A percentile compares a stretch with the other conserved stretches of the same genome.
Conservation (phyloP, 1,140 invertebrate genomes). For the Hylyphantes graminicola region DNA sequence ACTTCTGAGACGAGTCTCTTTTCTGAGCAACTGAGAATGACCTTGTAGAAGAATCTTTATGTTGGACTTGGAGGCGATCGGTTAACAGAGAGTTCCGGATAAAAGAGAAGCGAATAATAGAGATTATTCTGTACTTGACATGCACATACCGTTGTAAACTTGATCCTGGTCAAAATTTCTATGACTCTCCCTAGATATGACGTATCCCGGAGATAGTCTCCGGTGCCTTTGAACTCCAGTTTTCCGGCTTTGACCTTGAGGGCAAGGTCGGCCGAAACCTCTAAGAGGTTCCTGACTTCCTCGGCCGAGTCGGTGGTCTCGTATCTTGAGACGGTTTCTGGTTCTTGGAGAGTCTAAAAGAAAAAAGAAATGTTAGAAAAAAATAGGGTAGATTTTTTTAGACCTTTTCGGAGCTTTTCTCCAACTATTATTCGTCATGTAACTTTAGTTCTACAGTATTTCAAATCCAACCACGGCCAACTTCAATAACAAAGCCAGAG, state of each 20-base stretch:
- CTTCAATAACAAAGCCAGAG: no score
- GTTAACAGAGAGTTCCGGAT: no score
- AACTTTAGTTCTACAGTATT: no score
- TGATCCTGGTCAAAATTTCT: slow-evolving; percentile 48
- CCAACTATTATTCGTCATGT: no score
- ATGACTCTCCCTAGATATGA: slow-evolving; percentile 28
- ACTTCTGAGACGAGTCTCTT: no score
- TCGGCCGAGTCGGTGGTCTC: slow-evolving; percentile 35
- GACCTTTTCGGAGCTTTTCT: no score
- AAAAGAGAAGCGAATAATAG: no score
- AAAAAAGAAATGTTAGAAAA: neutral
- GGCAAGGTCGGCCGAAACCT: slow-evolving; percentile 47
- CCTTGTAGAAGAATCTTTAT: no score
- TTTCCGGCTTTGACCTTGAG: slow-evolving; percentile 50
- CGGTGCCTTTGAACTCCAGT: slow-evolving; percentile 47
- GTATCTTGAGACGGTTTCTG: slow-evolving; percentile 36
- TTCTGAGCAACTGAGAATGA: no score
- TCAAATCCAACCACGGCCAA: no score
- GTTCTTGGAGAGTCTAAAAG: slow-evolving; percentile 6
- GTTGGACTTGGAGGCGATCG: no score
- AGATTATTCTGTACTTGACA: no score
- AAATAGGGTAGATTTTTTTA: neutral
- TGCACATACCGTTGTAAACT: slow-evolving; percentile 48
- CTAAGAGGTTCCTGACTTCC: slow-evolving; percentile 34
- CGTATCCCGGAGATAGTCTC: slow-evolving; percentile 44